These are phyloP conservation scores for Thelaira solivaga DNA, from an alignment of 2,888 invertebrate species.

Conservation along the genomic window DNA sequence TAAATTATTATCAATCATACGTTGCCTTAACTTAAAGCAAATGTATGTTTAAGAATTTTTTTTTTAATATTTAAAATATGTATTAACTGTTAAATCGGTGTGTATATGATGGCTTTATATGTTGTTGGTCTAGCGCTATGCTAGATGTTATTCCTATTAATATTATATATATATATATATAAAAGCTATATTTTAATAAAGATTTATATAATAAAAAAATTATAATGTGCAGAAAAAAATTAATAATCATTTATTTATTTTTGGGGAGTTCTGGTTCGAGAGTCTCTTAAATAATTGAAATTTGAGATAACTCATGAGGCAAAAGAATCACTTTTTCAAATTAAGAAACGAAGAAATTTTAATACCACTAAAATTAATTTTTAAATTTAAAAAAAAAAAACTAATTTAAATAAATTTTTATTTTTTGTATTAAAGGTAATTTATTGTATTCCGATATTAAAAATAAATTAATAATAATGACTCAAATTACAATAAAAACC, in stretches of 20 bases:
- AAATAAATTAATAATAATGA: conserved; percentile 55
- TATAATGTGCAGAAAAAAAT: background rate
- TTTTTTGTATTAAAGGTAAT: conserved; percentile 34
- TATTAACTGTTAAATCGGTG: background rate
- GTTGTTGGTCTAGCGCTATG: conserved; percentile 8
- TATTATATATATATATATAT: background rate
- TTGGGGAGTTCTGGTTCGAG: too few relatives aligned
- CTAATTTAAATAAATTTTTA: background rate
- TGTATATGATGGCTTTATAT: conserved; percentile 5
- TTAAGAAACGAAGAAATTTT: too few relatives aligned
- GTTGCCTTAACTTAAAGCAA: too few relatives aligned
- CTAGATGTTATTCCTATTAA: conserved; percentile 18
- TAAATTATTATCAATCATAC: too few relatives aligned
- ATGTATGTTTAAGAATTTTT: too few relatives aligned
- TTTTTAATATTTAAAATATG: background rate
- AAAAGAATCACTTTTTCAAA: too few relatives aligned
- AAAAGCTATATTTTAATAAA: conserved; percentile 21
- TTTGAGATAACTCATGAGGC: too few relatives aligned
- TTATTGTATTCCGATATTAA: conserved; percentile 51
- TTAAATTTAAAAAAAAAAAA: background rate
- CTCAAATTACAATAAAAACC: conserved; percentile 58
- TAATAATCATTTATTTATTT: too few relatives aligned
- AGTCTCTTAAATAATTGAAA: too few relatives aligned
- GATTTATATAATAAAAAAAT: conserved; percentile 11
- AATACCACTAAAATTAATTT: too few relatives aligned